Evolutionary conservation across 2,113 vertebrate genomes (phyloP), one percentile per base, ranked within the genome.

Genomic region (Sinocyclocheilus maitianheensis): DNA sequence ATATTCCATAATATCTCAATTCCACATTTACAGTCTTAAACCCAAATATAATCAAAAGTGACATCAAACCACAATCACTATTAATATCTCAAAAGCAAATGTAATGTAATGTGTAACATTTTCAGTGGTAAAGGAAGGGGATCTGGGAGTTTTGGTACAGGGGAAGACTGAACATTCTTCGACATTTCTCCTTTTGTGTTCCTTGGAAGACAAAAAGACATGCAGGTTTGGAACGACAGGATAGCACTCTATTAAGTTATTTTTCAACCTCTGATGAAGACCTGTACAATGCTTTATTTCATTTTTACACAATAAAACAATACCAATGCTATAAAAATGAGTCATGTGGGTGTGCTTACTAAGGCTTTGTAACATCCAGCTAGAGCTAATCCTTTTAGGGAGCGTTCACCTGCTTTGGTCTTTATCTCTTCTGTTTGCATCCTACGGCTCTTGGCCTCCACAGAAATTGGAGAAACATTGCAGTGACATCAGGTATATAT

Each of bases 371-470:
- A 83, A 88, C 88, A 89, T 90, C 62, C 84, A 88, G 80, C 90
- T 91, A 90, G 91, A 87, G 79, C 83, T 71, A 72, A 90, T 91
- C 90, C 90, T 89, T 18, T 22, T 37, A 75, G 90, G 89, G 85
- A 55, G 26, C 7, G 7, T 11, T 77, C 46, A 55, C 51, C 88
- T 60, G 85, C 46, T 90, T 78, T 90, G 26, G 87, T 84, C 84
- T 89, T 89, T 86, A 90, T 86, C 85, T 90, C 82, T 89, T 89
- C 24, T 11, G 89, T 87, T 91, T 67, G 81, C 48, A 63, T 46
- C 8, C 6, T 46, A 40, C 72, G 83, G 86, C 82, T 77, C 85
- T 85, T 84, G 63, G 87, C 78, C 87, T 88, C 69, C 80, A 51
- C 6, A 34, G 48, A 89, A 88, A 87, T 43, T 79, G 67, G 16